Conservation (phyloP, 2,888 invertebrate genomes). For the Caenorhabditis afra region DNA sequence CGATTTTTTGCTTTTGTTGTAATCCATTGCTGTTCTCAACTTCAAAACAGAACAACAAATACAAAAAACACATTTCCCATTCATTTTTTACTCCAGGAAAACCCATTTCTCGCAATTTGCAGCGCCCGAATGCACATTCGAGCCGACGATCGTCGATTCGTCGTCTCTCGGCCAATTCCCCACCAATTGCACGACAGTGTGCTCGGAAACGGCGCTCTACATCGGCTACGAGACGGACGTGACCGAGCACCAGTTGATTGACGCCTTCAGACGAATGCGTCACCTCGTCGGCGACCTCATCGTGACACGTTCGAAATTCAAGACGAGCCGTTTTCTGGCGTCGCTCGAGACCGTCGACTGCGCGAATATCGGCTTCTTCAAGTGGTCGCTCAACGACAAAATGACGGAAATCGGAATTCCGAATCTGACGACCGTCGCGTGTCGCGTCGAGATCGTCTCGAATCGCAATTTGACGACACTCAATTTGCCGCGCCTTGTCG, state of each 20-base stretch:
- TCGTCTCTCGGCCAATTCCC: not conserved
- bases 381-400: not conserved
- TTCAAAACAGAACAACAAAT: too few relatives aligned
- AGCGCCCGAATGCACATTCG: not conserved
- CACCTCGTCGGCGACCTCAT: conserved; percentile 3
- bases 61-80: too few relatives aligned
- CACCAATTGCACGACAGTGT: not conserved
- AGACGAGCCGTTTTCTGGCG: not conserved
- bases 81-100: too few relatives aligned
- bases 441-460: not conserved
- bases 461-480: conserved; percentile 7
- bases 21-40: too few relatives aligned
- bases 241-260: conserved; percentile 7
- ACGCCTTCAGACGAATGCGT: not conserved
- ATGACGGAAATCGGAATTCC: conserved; percentile 30
- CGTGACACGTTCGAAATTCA: not conserved
- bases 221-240: conserved; percentile 4
- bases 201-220: not conserved
- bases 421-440: conserved; percentile 10
- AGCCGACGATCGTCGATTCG: not conserved
- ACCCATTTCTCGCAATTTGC: too few relatives aligned
- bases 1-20: too few relatives aligned
- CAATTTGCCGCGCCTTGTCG: conserved; percentile 7
- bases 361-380: conserved; percentile 4
- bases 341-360: conserved; percentile 5